Base-by-base conservation (phyloP, 2,888 invertebrate species). In the Frankliniella fusca region DNA sequence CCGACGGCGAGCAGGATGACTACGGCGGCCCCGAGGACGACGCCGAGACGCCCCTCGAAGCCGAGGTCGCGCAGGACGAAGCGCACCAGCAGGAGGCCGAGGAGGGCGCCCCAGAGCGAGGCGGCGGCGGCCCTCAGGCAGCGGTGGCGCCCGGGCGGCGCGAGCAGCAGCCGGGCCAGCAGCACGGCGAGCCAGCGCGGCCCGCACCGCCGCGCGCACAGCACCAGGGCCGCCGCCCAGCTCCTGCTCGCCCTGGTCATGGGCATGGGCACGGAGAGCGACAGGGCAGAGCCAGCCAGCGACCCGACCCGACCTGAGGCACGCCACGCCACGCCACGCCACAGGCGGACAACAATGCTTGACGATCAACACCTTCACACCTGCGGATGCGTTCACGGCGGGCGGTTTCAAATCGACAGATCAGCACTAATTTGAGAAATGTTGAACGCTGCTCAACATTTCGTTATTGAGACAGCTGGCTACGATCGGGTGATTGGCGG, bases 111-210 rank as follows among this genome's bases (percentile, higher is more conserved):
- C 70, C 70, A 76, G 70, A 76, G 70, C 23, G 27, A 7, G 70
- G 11, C 70, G 23, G 27, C 23, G 70, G 23, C 70, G 23, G 70
- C 70, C 10, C 70, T 23, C 11, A 76, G 70, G 70, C 70, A 27
- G 70, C 70, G 70, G 70, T 76, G 27, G 23, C 27, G 8, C 27
- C 70, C 70, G 7, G 1, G 11, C 11, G 70, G 70, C 2, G 70
- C 70, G 23, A 76, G 70, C 70, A 76, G 70, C 70, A 76, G 70
- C 27, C 70, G 27, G 23, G 11, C 70, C 70, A 76, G 70, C 70
- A 76, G 70, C 70, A 8, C 9, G 27, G 70, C 9, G 23, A 27
- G 23, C 23, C 23, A 11, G 23, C 70, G 70, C 70, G 70, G 70
- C 70, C 9, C 70, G 23, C n/a, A n/a, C 11, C 11, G 8, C 23